Percentiles rank a stretch among this genome's conserved stretches.
Evolutionary conservation across 2,888 invertebrate species (phyloP).

Genomic region (Orthosia gothica): DNA sequence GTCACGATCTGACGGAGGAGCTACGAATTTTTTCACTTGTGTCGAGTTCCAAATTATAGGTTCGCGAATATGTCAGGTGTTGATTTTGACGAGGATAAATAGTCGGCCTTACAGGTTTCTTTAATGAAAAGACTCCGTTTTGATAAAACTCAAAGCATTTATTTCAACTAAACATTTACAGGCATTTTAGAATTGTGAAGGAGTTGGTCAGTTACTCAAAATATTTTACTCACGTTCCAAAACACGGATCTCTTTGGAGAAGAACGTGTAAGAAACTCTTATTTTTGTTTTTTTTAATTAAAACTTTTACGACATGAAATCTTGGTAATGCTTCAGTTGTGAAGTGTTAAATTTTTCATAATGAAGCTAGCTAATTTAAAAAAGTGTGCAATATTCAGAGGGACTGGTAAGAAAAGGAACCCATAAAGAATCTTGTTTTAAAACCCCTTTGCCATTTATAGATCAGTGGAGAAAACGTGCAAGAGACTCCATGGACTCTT

Average conservation of each 20-base stretch:
- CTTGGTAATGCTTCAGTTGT: conserved; percentile 17
- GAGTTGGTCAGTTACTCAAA: background rate
- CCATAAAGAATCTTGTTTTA: background rate
- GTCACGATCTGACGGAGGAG: conserved; percentile 59
- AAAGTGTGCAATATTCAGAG: background rate
- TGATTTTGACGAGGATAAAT: conserved; percentile 44
- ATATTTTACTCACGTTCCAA: background rate
- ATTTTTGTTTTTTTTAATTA: background rate
- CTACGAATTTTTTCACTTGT: conserved; percentile 45
- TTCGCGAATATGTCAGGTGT: conserved; percentile 41
- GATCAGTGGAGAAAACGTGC: background rate
- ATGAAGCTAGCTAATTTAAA: background rate
- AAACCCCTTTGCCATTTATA: conserved; percentile 35
- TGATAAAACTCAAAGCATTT: background rate
- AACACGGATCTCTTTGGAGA: background rate
- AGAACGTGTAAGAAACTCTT: background rate
- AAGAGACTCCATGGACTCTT: background rate
- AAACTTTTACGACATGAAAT: conserved; percentile 8
- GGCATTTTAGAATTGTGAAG: background rate
- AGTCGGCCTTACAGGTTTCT: background rate
- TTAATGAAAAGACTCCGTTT: conserved; percentile 7
- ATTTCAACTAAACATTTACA: background rate
- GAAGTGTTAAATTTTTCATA: background rate
- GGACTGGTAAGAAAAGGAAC: background rate
- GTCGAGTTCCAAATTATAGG: conserved; percentile 64